These are phyloP conservation scores for Pollenia angustigena DNA, from an alignment of 2,888 invertebrate species.

Conservation along the genomic window DNA sequence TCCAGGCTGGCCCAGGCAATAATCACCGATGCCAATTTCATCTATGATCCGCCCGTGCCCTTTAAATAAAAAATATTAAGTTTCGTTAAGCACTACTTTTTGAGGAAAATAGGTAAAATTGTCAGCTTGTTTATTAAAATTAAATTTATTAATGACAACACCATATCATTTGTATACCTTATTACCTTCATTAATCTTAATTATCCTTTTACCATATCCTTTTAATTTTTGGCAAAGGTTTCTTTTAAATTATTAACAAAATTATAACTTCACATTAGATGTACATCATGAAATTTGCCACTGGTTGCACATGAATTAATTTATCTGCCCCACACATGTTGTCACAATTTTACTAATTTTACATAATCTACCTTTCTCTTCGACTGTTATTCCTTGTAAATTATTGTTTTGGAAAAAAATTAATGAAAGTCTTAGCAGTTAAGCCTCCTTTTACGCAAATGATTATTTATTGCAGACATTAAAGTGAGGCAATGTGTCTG, in stretches of 20 bases:
- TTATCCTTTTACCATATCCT: background rate
- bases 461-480: background rate
- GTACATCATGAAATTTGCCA: background rate
- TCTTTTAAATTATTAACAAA: background rate
- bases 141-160: no score
- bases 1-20: no score
- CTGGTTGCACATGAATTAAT: background rate
- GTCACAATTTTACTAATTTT: slow-evolving; percentile 3
- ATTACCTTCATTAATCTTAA: background rate
- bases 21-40: no score
- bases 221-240: background rate
- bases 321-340: background rate
- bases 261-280: background rate
- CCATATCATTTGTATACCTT: no score
- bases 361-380: background rate
- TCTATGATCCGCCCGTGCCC: no score
- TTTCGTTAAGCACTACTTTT: no score
- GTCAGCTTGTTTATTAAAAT: no score
- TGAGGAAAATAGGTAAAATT: no score
- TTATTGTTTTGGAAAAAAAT: background rate
- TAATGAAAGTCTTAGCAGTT: background rate
- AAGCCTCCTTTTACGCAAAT: background rate
- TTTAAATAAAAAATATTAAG: no score
- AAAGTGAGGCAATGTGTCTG: background rate
- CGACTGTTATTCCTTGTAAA: no score